A percentile compares a stretch with the other conserved stretches of the same genome.
phyloP scores from a whole-genome alignment of 30 jellyfish, hydroid and myxozoan species.

The Aurelia aurita region DNA sequence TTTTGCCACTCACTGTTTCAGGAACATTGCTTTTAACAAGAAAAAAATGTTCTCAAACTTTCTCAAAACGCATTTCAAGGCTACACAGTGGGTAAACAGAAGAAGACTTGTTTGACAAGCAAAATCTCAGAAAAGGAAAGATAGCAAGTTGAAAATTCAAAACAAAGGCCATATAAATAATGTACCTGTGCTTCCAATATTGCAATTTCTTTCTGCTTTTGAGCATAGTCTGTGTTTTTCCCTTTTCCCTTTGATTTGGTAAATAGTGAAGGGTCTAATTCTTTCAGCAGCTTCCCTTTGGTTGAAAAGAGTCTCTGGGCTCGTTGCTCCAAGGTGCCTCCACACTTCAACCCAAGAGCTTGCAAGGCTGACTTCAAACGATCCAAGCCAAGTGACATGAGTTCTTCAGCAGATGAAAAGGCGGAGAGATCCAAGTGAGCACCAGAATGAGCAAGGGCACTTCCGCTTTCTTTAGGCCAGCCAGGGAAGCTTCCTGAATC shows the following conservation, averaged over 20 bases:
- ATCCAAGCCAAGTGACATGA: slow-evolving; percentile 95
- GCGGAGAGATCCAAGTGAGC: slow-evolving; percentile 94
- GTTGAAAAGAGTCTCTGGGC: slow-evolving; percentile 91
- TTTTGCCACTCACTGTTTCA: too few species aligned
- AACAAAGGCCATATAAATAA: slow-evolving; percentile 18
- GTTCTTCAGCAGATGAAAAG: slow-evolving; percentile 94
- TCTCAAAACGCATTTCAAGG: too few species aligned
- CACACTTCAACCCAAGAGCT: slow-evolving; percentile 91
- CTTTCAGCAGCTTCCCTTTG: slow-evolving; percentile 76
- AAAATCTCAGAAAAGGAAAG: too few species aligned
- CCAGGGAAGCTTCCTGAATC: slow-evolving; percentile 94
- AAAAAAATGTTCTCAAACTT: too few species aligned
- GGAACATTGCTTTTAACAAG: too few species aligned
- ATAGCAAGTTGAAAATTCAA: too few species aligned
- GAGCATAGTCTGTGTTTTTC: slow-evolving; percentile 63
- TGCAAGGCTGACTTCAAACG: slow-evolving; percentile 91
- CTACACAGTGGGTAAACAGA: too few species aligned
- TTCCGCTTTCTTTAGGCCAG: slow-evolving; percentile 99
- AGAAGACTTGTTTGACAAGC: too few species aligned
- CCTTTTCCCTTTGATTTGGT: slow-evolving; percentile 89
- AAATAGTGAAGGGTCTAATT: slow-evolving; percentile 80
- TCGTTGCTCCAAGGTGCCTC: slow-evolving; percentile 94
- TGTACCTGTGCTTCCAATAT: slow-evolving; percentile 88
- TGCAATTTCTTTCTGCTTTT: slow-evolving; percentile 91
- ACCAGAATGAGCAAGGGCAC: slow-evolving; percentile 93